These are phyloP conservation scores for Abrostola triplasia DNA, from an alignment of 2,888 invertebrate genomes.

Conservation along the genomic window DNA sequence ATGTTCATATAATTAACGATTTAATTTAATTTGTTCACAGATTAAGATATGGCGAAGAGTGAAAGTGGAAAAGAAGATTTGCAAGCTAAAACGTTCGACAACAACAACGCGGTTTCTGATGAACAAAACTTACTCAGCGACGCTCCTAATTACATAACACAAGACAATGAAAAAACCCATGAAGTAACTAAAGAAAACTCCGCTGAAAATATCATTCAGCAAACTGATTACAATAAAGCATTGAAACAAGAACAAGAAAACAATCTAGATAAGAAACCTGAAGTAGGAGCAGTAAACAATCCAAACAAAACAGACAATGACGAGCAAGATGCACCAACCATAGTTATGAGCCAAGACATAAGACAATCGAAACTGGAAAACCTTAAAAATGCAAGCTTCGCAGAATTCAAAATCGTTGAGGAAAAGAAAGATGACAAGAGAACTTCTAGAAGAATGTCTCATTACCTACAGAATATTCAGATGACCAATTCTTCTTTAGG, in stretches of 20 bases:
- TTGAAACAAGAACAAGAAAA: slow-evolving; percentile 14
- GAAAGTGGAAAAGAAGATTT: slow-evolving; percentile 17
- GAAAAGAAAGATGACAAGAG: slow-evolving; percentile 44
- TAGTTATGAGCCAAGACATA: slow-evolving; percentile 26
- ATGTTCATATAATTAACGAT: slow-evolving; percentile 9
- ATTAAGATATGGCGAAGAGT: slow-evolving; percentile 48
- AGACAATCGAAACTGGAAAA: slow-evolving; percentile 27
- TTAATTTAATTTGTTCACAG: slow-evolving; percentile 30
- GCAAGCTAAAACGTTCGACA: slow-evolving; percentile 20
- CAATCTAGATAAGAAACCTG: slow-evolving; percentile 10
- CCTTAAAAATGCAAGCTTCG: slow-evolving; percentile 22
- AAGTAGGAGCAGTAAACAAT: slow-evolving; percentile 11
- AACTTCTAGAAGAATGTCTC: slow-evolving; percentile 57
- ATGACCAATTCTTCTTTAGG: slow-evolving; percentile 70
- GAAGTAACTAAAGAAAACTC: slow-evolving; percentile 16
- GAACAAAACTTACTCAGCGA: slow-evolving; percentile 25
- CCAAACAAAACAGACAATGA: background rate
- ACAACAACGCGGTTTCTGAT: slow-evolving; percentile 22
- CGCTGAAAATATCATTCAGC: slow-evolving; percentile 10
- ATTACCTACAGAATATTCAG: slow-evolving; percentile 75
- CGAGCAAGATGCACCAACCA: slow-evolving; percentile 20
- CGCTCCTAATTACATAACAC: slow-evolving; percentile 13
- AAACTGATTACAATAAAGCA: slow-evolving; percentile 11
- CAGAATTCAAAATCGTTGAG: slow-evolving; percentile 40
- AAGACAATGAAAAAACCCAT: slow-evolving; percentile 13